Base-by-base conservation (phyloP, 2,113 vertebrate species). In the Silurus asotus region DNA sequence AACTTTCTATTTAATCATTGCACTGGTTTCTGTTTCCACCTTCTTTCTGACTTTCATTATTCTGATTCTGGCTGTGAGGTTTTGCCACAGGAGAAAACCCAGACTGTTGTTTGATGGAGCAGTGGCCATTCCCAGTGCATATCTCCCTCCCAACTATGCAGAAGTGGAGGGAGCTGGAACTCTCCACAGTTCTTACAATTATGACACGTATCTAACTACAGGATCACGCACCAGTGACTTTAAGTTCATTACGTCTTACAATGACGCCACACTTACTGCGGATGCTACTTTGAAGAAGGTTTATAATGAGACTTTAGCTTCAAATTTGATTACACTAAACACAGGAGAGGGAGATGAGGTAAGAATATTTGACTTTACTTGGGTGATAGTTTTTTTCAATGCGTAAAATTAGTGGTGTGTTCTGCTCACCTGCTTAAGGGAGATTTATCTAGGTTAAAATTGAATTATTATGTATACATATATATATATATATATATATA, bases 31-130 rank as follows among this genome's bases (percentile, higher is more conserved):
- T 0, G 88, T 95, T 2, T 95, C 94, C 55, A 95, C 93, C 15
- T 69, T 95, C 55, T 94, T 96, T 8, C 8, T 95, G 87, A 92
- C 89, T 7, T 93, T 91, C 0, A 88, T 96, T 19, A 93, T 94
- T 48, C 87, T 93, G 61, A 37, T 90, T 5, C 4, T 95, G 5
- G 86, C 93, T 64, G 92, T 92, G 58, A 95, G 93, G 75, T 92
- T 86, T 8, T 91, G 88, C 8, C 90, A 67, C 25, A 89, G 88
- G 4, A 90, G 69, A 78, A 90, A 79, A 5, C 87, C 89, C 77
- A 85, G 90, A 86, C 72, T 89, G 74, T 58, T 91, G 83, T 89
- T 91, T 87, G 90, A 91, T 28, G 88, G 88, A 82, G 77, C 88
- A 8, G 85, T 89, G 4, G 69, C 86, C 84, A 83, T 83, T 83